Base-by-base conservation (phyloP, 2,797 vertebrate genomes). In the Sebastes hubbsi region DNA sequence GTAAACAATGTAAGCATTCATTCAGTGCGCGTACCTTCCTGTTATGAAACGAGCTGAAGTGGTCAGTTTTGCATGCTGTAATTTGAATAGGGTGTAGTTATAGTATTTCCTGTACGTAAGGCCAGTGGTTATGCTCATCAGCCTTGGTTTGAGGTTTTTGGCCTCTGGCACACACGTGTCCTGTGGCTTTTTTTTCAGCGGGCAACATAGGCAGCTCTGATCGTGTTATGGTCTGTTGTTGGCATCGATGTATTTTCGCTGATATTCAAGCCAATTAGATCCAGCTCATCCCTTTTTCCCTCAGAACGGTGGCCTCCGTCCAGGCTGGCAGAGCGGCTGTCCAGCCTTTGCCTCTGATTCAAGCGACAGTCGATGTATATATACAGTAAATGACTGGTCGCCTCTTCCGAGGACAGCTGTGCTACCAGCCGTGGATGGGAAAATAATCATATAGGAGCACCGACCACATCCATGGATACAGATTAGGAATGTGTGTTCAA, bases 381-480 rank as follows among this genome's bases (percentile, higher is more conserved):
- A 72, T 69, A 72, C n/a, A n/a, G n/a, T 86, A 92, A 92, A 91
- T 92, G 72, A 87, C 83, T 72, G 85, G 81, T 85, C 91, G 72
- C 70, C 68, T 89, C 87, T 81, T 87, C 77, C 25, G 49, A 34
- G 79, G 77, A 91, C 90, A 92, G 87, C 87, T 91, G 87, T 59
- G 77, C 80, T 71, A 36, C 55, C 63, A 78, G 84, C 72, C 83
- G 62, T 77, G 67, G 86, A 83, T 85, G 78, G 86, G 72, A 83
- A 94, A 87, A 87, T 84, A 92, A 89, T 81, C 61, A 81, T 22
- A 71, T 22, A 71, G 67, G 63, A 62, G 59, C 74, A 52, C 66
- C 36, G 73, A 85, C 82, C 88, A 71, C 89, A 84, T 81, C 58
- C 73, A 61, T 72, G 78, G 66, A 75, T 58, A 38, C 83, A 58